Percentiles rank a stretch among this genome's conserved stretches.
phyloP scores from a whole-genome alignment of 2,888 invertebrate species.

The Watsonalla binaria region DNA sequence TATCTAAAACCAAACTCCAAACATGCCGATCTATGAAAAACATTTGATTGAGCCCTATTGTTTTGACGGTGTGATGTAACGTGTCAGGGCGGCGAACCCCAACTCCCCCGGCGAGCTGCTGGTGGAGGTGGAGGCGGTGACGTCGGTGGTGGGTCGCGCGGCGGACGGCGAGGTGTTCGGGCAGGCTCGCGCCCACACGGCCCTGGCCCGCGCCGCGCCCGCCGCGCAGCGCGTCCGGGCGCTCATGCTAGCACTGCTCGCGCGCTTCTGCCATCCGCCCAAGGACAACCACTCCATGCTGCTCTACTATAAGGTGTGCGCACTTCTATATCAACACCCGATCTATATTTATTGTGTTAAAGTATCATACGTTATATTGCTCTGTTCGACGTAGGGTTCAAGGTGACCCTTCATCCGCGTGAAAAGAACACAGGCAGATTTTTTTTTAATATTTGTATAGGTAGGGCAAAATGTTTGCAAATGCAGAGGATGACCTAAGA shows the following conservation, averaged over 20 bases:
- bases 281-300: constrained; percentile 26
- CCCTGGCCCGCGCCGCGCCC: constrained; percentile 70
- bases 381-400: too few species aligned
- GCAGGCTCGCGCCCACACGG: constrained; percentile 37
- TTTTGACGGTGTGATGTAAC: too few species aligned
- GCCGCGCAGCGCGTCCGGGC: constrained; percentile 84
- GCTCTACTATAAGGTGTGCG: constrained; percentile 50
- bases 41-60: too few species aligned
- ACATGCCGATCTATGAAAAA: too few species aligned
- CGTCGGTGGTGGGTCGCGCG: constrained; percentile 85
- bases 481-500: too few species aligned
- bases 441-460: too few species aligned
- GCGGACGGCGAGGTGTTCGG: constrained; percentile 74
- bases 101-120: constrained; percentile 82
- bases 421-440: too few species aligned
- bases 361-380: too few species aligned
- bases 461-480: too few species aligned
- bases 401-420: too few species aligned
- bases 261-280: constrained; percentile 80
- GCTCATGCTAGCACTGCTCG: constrained; percentile 85
- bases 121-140: constrained; percentile 86
- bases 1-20: too few species aligned
- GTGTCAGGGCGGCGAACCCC: constrained; percentile 75
- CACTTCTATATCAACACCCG: too few species aligned
- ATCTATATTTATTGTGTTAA: not conserved